These are phyloP conservation scores for Hexactinellida sp. DNA, from an alignment of 37 sponge, comb jelly and placozoan species.

Conservation along the genomic window DNA sequence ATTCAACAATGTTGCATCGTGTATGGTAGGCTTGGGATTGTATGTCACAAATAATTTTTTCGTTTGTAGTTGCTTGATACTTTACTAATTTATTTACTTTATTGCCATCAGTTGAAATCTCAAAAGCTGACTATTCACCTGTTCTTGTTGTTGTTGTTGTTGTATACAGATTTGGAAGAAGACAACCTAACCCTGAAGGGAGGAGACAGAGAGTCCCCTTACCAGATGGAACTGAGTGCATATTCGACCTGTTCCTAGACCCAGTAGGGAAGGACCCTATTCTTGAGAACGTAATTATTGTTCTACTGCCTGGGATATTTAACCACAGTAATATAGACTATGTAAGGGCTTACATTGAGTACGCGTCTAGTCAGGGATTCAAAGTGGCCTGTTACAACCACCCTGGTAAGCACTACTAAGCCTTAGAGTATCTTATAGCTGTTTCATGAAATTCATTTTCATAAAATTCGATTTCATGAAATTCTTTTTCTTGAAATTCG, in stretches of 20 bases:
- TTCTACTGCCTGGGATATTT: constrained; percentile 58
- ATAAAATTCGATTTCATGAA: no score
- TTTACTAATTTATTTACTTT: no score
- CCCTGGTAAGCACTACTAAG: constrained; percentile 54
- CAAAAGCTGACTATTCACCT: no score
- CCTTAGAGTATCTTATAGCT: no score
- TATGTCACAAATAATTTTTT: no score
- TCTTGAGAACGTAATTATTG: constrained; percentile 6
- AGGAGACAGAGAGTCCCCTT: constrained; percentile 21
- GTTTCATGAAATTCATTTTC: no score
- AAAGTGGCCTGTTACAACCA: constrained; percentile 72
- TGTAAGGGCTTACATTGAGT: constrained; percentile 26
- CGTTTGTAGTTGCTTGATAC: no score
- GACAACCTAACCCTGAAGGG: not conserved
- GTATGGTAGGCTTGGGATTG: no score
- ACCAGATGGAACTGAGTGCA: constrained; percentile 54
- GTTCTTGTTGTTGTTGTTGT: no score
- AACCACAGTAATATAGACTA: constrained; percentile 49
- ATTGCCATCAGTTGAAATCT: no score
- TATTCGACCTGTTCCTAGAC: constrained; percentile 53
- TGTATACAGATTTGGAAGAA: not conserved
- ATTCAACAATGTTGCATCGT: no score
- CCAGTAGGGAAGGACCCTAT: not conserved
- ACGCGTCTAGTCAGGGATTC: constrained; percentile 26
- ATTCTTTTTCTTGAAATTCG: no score